Evolutionary conservation across 2,888 invertebrate species (phyloP), one percentile per base, ranked within the genome.

Genomic region (Venustoraphidia nigricollis): DNA sequence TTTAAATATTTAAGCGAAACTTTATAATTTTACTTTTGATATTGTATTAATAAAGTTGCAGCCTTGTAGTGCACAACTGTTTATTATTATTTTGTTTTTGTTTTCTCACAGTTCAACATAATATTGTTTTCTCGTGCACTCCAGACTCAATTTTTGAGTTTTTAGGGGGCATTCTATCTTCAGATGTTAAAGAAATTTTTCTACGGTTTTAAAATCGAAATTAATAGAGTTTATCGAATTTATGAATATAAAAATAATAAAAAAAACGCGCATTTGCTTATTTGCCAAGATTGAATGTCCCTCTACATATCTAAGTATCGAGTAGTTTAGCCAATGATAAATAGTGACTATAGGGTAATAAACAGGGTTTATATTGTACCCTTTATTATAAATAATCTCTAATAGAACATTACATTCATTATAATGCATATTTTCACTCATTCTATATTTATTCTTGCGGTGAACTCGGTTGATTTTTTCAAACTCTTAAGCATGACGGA

Each of bases 341-440:
- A 27, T 27, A 27, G 27, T 6, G 62, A 54, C 60, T 54, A 56
- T 66, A 66, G 66, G 66, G 61, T 63, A 63, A 60, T 60, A 14
- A 60, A 67, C 67, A 67, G 67, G 67, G 67, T 67, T 62, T 66
- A 66, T 65, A 59, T 27, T 65, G 63, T 66, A 64, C 66, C 66
- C 66, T 66, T 47, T 37, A 40, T 47, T 17, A 42, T 17, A 27
- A 27, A 27, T 27, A 27, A 27, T 27, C 27, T 27, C 27, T 27
- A 27, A 27, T 27, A 27, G 27, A 27, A 27, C 27, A 27, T 27
- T 27, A 27, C 27, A 27, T 27, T 27, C 27, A 27, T 27, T 27
- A 27, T 27, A 27, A 27, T 27, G 27, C 27, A 27, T 27, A 27
- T 27, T 27, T 27, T 27, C 27, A 27, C 27, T 27, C 27, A 27